Percentiles rank a stretch among this genome's conserved stretches.
phyloP scores from a whole-genome alignment of 2,888 invertebrate species.

The Sericinus montela region DNA sequence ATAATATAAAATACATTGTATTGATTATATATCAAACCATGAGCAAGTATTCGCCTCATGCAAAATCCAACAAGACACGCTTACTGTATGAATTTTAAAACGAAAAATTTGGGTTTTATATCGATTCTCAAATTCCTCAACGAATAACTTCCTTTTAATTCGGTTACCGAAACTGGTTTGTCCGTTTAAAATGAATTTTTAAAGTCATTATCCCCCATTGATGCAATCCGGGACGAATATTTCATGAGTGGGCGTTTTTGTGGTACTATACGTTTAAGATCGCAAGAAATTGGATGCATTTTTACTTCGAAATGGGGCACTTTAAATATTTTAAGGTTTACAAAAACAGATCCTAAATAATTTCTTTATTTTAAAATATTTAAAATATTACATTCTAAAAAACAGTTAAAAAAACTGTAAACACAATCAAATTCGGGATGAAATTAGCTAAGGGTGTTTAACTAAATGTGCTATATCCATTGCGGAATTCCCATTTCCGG shows the following conservation, averaged over 20 bases:
- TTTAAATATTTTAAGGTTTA: neutral
- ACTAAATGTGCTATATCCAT: too few relatives aligned
- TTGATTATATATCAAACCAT: too few relatives aligned
- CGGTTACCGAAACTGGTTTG: constrained; percentile 13
- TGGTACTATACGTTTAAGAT: neutral
- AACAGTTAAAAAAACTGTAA: too few relatives aligned
- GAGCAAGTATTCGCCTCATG: neutral
- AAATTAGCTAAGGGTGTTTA: too few relatives aligned
- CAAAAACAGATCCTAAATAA: neutral
- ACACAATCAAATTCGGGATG: too few relatives aligned
- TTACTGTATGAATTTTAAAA: neutral
- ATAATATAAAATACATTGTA: too few relatives aligned
- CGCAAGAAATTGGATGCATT: constrained; percentile 5
- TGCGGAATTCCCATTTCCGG: too few relatives aligned
- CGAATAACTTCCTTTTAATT: constrained; percentile 12
- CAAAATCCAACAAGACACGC: neutral
- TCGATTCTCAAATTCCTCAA: constrained; percentile 1
- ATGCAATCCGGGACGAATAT: constrained; percentile 11
- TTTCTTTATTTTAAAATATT: too few relatives aligned
- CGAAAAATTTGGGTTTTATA: constrained; percentile 1
- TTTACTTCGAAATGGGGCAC: neutral
- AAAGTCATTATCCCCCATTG: constrained; percentile 16
- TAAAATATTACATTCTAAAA: too few relatives aligned
- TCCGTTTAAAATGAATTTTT: constrained; percentile 10
- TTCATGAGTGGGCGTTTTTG: constrained; percentile 8